phyloP scores from a whole-genome alignment of 2,888 invertebrate species.

The Volucella inflata region DNA sequence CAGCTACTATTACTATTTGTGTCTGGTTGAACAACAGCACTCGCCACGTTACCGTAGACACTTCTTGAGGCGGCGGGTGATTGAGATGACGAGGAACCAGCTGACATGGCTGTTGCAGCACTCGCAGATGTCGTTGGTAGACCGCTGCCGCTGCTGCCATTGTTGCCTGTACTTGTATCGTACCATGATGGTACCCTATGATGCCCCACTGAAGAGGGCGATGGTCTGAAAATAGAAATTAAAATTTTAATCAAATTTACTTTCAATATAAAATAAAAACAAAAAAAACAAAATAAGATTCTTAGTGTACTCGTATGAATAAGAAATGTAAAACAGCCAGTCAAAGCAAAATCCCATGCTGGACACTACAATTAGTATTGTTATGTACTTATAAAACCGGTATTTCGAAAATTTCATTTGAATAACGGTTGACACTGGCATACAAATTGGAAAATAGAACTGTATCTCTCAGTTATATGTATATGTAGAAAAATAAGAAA shows the following conservation, averaged over 20 bases:
- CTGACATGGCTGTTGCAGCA: slow-evolving; percentile 77
- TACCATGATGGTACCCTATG: slow-evolving; percentile 83
- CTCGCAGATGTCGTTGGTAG: slow-evolving; percentile 78
- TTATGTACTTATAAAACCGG: too few species aligned
- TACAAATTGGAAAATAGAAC: too few species aligned
- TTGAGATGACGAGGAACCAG: slow-evolving; percentile 75
- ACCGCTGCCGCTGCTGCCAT: slow-evolving; percentile 81
- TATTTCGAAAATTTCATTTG: too few species aligned
- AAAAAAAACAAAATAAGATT: slow-evolving; percentile 8
- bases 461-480: too few species aligned
- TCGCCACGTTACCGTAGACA: slow-evolving; percentile 81
- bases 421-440: too few species aligned
- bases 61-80: slow-evolving; percentile 79
- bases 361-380: too few species aligned
- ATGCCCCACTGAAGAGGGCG: slow-evolving; percentile 78
- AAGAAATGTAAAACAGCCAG: too few species aligned
- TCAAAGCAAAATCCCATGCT: too few species aligned
- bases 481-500: too few species aligned
- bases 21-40: slow-evolving; percentile 79
- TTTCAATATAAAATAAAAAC: slow-evolving; percentile 18
- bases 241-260: slow-evolving; percentile 31
- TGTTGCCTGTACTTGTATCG: slow-evolving; percentile 82
- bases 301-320: not conserved
- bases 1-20: slow-evolving; percentile 76
- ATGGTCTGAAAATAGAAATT: slow-evolving; percentile 77